Conservation (phyloP, 2,113 vertebrate species). For the Ondatra zibethicus region DNA sequence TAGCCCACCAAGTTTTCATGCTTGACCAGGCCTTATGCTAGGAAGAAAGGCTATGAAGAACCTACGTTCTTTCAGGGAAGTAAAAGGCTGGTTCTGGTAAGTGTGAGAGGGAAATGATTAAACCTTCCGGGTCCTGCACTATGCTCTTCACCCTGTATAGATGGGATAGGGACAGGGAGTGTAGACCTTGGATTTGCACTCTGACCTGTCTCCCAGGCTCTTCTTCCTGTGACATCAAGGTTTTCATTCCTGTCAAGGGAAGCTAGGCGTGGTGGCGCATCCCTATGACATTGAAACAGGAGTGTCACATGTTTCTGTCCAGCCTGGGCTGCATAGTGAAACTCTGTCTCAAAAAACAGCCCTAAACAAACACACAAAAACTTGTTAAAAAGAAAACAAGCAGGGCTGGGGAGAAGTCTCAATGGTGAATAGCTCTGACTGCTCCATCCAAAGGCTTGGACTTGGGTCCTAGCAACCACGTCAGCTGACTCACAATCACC, state of each 20-base stretch:
- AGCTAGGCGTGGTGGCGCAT: not conserved
- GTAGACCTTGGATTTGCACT: too few relatives aligned
- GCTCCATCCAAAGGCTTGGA: not conserved
- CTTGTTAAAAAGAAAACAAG: not conserved
- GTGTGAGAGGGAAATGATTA: too few relatives aligned
- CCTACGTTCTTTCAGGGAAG: rapidly evolving
- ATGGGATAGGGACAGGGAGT: not conserved
- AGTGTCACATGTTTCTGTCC: not conserved
- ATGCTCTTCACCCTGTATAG: not conserved
- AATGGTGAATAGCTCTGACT: not conserved
- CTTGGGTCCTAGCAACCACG: not conserved
- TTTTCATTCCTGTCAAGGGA: not conserved
- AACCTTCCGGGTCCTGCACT: not conserved
- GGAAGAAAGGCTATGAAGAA: not conserved
- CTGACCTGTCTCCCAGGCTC: not conserved
- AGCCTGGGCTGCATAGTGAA: not conserved
- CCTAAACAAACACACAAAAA: not conserved
- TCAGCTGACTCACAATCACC: not conserved
- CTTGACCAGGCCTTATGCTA: not conserved
- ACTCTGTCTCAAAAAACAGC: not conserved
- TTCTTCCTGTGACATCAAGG: not conserved
- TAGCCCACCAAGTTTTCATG: not conserved
- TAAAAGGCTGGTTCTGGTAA: not conserved
- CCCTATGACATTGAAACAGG: not conserved
- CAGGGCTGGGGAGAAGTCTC: not conserved